Conservation (phyloP, 2,797 vertebrate species). For the Sebastolobus alascanus region DNA sequence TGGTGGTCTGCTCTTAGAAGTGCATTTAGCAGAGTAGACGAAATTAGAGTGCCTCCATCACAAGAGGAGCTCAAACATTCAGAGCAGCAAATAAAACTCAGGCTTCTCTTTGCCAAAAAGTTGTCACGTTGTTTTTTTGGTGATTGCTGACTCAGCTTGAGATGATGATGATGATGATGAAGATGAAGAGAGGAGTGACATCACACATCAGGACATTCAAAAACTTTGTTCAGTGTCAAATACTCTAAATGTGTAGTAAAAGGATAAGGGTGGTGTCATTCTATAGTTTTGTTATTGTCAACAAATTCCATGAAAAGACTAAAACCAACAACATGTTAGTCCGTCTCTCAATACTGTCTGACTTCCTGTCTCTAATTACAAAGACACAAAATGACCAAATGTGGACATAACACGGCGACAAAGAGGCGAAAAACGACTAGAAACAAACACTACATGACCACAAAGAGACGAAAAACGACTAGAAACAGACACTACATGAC, state of each 20-base stretch:
- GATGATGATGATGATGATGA: not conserved
- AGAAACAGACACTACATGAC: not conserved
- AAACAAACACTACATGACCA: no score
- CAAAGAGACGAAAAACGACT: no score
- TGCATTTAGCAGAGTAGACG: slow-evolving; percentile 20
- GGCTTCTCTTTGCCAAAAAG: not conserved
- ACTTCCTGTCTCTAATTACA: not conserved
- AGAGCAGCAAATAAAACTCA: not conserved
- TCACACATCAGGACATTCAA: not conserved
- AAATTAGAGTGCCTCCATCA: not conserved
- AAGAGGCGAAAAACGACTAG: no score
- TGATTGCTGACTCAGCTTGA: slow-evolving; percentile 13
- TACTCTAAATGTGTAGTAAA: no score
- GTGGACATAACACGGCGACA: no score
- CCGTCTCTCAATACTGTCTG: not conserved
- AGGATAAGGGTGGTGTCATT: no score
- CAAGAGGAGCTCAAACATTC: not conserved
- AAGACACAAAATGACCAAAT: no score
- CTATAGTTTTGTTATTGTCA: no score
- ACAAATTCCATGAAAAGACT: no score
- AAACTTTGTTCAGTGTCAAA: not conserved
- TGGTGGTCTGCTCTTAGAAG: not conserved
- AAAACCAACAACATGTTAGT: no score
- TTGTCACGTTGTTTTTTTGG: no score
- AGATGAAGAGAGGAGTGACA: not conserved